Evolutionary conservation across 2,113 vertebrate species (phyloP).

Genomic region (Leucopsar rothschildi): DNA sequence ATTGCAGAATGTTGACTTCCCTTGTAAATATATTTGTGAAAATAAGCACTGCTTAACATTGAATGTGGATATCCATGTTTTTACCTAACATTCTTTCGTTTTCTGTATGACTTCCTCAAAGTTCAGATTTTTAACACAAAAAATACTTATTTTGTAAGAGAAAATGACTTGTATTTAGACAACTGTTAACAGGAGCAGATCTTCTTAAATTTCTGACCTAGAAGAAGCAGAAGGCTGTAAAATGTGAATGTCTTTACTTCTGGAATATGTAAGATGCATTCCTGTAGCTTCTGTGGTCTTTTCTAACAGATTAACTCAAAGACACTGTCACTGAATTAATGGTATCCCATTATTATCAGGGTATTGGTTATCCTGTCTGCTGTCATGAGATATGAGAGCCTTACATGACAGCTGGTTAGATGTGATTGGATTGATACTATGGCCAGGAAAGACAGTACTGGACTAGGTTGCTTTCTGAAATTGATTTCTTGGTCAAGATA

Average conservation of each 20-base stretch:
- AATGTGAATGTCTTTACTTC: not conserved
- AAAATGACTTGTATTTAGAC: not conserved
- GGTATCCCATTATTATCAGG: not conserved
- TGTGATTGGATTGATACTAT: not conserved
- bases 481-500: constrained; percentile 35
- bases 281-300: not conserved
- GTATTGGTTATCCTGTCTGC: constrained; percentile 35
- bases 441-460: not conserved
- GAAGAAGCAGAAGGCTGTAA: not conserved
- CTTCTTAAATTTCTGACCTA: not conserved
- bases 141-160: not conserved
- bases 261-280: not conserved
- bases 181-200: not conserved
- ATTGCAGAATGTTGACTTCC: not conserved
- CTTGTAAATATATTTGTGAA: not conserved
- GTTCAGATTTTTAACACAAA: not conserved
- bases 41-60: not conserved
- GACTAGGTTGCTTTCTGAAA: not conserved
- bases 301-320: not conserved
- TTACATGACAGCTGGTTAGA: constrained; percentile 28
- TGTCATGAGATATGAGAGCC: constrained; percentile 18
- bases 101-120: not conserved
- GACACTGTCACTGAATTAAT: constrained; percentile 21
- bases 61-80: not conserved
- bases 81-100: not conserved